Base-by-base conservation (phyloP, 2,797 vertebrate genomes). In the Alca torda region DNA sequence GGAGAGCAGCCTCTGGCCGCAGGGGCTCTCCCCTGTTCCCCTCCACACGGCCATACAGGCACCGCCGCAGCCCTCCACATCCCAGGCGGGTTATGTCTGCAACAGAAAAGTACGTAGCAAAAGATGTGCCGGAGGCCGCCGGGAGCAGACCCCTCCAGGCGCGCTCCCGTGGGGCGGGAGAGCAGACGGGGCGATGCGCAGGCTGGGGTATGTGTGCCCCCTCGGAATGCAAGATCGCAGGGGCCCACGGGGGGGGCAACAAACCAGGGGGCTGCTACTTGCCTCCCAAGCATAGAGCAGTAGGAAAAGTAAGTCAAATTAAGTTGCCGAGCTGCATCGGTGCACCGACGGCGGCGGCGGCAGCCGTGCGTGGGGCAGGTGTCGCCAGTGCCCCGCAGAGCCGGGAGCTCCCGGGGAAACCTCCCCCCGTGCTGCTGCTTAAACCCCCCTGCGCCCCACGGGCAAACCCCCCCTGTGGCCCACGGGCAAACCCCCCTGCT, bases 121-220 rank as follows among this genome's bases (percentile, higher is more conserved):
- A 73, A 33, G 3, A 9, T 1, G 21, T 1, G 13, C 53, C 26
- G 20, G 53, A 13, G 35, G 5, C 10, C 2, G 1, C 4, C 0
- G 1, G n/a, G 24, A 60, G 5, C 25, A 24, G 45, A 41, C 16
- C 35, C n/a, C 64, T 10, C 64, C 28, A 2, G 4, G 21, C 4
- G 5, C 37, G 8, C 33, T 8, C 26, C 3, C 10, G 37, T 37
- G 37, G 12, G 8, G 14, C 2, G 1, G 46, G 74, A 13, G 9
- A 5, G 56, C 59, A 14, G 51, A 8, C 2, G 3, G 64, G 56
- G 28, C 31, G 2, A 10, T 2, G 24, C 20, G 2, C 10, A 3
- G 43, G 9, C 37, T 28, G 69, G n/a, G 45, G 16, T 12, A 7
- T 45, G 0, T 0, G 7, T 13, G 9, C 28, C 37, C 20, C 54